These are phyloP conservation scores for Rhopalosiphum padi DNA, from an alignment of 1,140 invertebrate genomes.

Conservation along the genomic window DNA sequence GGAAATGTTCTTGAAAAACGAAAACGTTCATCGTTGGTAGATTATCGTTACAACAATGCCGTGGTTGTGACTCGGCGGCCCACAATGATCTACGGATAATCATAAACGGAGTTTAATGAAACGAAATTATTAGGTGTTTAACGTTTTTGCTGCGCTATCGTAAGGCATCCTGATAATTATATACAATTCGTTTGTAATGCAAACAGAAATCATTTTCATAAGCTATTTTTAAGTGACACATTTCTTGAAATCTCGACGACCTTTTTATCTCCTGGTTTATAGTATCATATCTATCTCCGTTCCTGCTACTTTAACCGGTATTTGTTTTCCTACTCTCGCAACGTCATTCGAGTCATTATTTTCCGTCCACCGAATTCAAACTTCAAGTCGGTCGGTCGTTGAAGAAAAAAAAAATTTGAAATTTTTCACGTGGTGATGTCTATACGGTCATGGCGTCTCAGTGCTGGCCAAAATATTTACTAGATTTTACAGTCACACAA, in stretches of 20 bases:
- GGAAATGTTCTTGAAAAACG: background rate
- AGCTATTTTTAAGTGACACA: background rate
- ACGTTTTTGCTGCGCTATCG: background rate
- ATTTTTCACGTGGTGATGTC: background rate
- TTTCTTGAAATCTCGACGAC: background rate
- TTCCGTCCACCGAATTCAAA: background rate
- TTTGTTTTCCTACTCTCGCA: background rate
- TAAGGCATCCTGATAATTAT: background rate
- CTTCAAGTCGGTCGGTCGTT: background rate
- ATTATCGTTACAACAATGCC: background rate
- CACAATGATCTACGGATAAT: background rate
- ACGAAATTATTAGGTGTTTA: background rate
- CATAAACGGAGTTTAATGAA: background rate
- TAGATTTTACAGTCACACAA: background rate
- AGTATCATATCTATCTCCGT: background rate
- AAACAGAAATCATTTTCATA: background rate
- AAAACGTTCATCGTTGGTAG: background rate
- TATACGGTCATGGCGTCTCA: no score
- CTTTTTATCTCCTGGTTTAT: background rate
- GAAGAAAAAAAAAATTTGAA: background rate
- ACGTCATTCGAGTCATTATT: background rate
- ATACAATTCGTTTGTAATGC: background rate
- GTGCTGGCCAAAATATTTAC: no score
- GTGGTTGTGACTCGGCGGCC: background rate
- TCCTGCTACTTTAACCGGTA: no score